Base-by-base conservation (phyloP, 2,888 invertebrate species). In the Dastarcus helophoroides region DNA sequence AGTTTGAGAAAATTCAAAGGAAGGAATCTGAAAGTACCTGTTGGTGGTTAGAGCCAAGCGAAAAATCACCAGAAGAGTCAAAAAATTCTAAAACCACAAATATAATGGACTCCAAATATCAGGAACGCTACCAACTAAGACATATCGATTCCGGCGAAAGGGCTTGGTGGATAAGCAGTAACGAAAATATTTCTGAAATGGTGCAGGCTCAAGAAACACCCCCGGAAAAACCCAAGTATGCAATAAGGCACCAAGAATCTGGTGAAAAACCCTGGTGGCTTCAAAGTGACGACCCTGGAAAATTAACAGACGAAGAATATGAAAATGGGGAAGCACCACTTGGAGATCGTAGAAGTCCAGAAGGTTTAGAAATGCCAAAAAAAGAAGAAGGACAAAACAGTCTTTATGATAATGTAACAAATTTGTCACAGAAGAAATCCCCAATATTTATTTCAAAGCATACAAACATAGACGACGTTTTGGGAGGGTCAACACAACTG, bases 391-490 rank as follows among this genome's bases (percentile, higher is more conserved):
- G 69, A 44, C 66, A 76, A 27, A 58, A 63, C 23, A 80, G 79
- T 26, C 79, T 80, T 11, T 82, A 81, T 49, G 82, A 82, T 57
- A 81, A 79, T 55, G 68, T 75, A 44, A 67, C 67, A 42, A 36
- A 38, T 22, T 50, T 46, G 36, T 38, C 40, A 4, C 46, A 44
- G 29, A 50, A 50, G 28, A 44, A 46, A 58, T 55, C 67, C 47
- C 60, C 45, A 54, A 61, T 74, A 31, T 93, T 86, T 56, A 85
- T 89, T 42, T 86, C 89, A 7, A 73, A 76, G 33, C 84, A 84
- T 58, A 79, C 79, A 22, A 84, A 89, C 59, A 89, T 91, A 44
- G 90, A 90, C 54, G 91, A 93, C 52, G 73, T 93, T 53, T 67
- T 93, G 37, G 90, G 88, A 26, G 66, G 66, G 30, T 57, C 64